Evolutionary conservation across 2,113 vertebrate species (phyloP).

Genomic region (Peucedramus taeniatus): DNA sequence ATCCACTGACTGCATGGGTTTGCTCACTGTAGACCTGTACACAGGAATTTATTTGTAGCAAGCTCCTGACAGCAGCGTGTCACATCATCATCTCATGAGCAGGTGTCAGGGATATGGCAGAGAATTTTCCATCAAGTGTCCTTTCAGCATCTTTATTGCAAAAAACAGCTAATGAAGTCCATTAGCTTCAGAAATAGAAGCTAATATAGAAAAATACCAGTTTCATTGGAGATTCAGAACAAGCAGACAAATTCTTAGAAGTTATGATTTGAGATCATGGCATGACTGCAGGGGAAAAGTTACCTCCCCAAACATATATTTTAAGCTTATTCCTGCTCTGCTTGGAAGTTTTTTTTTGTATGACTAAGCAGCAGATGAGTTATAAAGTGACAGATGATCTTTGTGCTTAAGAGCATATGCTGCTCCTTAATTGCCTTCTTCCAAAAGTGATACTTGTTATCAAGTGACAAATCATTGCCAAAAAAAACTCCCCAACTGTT

Average conservation of each 20-base stretch:
- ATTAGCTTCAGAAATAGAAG: neutral
- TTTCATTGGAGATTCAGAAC: neutral
- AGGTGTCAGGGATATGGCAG: neutral
- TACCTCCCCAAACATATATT: neutral
- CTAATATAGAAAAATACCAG: neutral
- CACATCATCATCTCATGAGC: neutral
- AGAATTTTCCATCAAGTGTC: neutral
- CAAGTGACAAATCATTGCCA: neutral
- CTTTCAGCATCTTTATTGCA: neutral
- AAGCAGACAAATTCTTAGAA: neutral
- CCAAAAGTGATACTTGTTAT: neutral
- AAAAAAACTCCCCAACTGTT: neutral
- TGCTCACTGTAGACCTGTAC: neutral
- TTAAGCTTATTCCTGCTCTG: neutral
- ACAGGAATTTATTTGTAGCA: neutral
- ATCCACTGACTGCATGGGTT: neutral
- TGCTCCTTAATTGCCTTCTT: neutral
- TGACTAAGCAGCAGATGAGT: slow-evolving; percentile 12
- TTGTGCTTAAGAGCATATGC: slow-evolving; percentile 2
- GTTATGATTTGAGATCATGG: neutral
- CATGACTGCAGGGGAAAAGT: neutral
- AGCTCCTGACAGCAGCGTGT: fast-evolving
- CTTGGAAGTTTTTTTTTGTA: neutral
- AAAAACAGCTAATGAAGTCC: neutral
- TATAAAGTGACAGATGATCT: slow-evolving; percentile 7